Evolutionary conservation across 2,113 vertebrate genomes (phyloP).

Genomic region (Platysternon megacephalum): DNA sequence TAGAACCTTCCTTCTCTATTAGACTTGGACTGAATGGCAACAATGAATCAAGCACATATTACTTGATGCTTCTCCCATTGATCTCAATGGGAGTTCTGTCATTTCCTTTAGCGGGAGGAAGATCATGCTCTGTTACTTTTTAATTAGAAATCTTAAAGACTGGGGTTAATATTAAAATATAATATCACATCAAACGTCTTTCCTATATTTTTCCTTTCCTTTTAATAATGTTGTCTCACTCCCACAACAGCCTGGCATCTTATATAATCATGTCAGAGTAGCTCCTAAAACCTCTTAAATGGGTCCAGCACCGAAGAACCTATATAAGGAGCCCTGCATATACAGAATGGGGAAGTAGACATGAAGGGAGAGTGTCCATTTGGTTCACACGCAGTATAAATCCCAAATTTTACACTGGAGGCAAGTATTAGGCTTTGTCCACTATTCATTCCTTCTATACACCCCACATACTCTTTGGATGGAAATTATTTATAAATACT

Average conservation of each 20-base stretch:
- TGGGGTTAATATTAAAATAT: background rate
- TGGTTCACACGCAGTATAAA: background rate
- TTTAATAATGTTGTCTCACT: background rate
- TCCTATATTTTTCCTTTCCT: background rate
- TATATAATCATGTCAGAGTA: background rate
- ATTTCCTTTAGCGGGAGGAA: background rate
- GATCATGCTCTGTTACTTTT: background rate
- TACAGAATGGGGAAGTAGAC: background rate
- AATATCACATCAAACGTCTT: background rate
- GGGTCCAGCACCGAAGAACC: background rate
- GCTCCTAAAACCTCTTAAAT: rapidly evolving
- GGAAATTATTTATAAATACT: background rate
- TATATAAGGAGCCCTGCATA: background rate
- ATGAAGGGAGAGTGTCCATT: background rate
- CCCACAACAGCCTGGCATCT: background rate
- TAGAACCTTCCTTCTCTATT: background rate
- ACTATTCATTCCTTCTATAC: background rate
- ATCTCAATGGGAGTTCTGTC: background rate
- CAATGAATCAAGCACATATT: background rate
- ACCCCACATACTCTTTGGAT: background rate
- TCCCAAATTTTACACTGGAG: background rate
- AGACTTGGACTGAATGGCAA: background rate
- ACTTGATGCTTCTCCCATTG: background rate
- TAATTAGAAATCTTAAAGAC: background rate
- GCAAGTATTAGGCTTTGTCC: background rate